Conservation (phyloP, 2,888 invertebrate species). For the Sinhomidia bicolor region DNA sequence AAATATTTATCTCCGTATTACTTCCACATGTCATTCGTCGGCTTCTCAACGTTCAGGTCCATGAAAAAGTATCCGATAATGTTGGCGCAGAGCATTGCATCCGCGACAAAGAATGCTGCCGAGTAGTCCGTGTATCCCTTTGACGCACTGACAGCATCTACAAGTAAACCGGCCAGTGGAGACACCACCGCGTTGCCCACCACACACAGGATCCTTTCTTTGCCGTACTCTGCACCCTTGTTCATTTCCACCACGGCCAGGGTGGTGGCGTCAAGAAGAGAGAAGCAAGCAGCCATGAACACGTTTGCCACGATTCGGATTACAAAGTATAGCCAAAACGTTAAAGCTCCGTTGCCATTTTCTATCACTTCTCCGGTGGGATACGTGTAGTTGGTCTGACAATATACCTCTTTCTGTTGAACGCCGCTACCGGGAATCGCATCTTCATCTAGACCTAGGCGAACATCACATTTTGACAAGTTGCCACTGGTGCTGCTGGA, state of each 20-base stretch:
- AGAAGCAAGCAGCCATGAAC: constrained; percentile 92
- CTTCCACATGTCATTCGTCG: constrained; percentile 76
- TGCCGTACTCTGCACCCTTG: constrained; percentile 89
- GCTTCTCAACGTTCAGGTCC: constrained; percentile 86
- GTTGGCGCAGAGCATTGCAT: constrained; percentile 88
- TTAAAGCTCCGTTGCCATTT: constrained; percentile 72
- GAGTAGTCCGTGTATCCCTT: constrained; percentile 89
- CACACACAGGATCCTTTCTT: constrained; percentile 90
- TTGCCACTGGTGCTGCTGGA: too few species aligned
- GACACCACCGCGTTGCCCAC: constrained; percentile 87
- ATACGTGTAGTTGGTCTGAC: constrained; percentile 68
- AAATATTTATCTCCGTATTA: constrained; percentile 42
- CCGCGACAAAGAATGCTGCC: constrained; percentile 93
- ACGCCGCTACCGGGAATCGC: neutral
- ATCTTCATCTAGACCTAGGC: neutral
- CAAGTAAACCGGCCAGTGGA: constrained; percentile 89
- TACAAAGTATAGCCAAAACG: constrained; percentile 92
- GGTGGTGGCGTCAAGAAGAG: constrained; percentile 94
- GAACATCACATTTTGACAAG: neutral
- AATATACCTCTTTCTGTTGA: constrained; percentile 17
- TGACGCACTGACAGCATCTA: constrained; percentile 84
- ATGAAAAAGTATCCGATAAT: constrained; percentile 89
- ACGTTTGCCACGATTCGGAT: constrained; percentile 90
- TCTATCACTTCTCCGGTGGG: constrained; percentile 60
- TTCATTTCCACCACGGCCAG: constrained; percentile 92